Percentiles rank a stretch among this genome's conserved stretches.
Evolutionary conservation across 1,140 invertebrate species (phyloP).

Genomic region (Halotydeus destructor): DNA sequence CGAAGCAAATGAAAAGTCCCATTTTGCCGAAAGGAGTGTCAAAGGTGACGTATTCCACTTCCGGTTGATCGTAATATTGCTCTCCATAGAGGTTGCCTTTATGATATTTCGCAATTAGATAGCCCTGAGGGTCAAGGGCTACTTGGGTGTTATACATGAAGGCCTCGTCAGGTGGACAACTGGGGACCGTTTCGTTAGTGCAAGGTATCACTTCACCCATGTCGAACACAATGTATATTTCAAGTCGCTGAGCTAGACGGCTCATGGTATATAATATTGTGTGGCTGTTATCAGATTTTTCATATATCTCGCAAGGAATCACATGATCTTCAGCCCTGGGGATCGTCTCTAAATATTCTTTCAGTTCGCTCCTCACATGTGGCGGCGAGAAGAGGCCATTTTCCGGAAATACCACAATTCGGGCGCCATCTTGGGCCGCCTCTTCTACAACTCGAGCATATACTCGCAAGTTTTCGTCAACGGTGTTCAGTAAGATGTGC

Average conservation of each 20-base stretch:
- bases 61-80: slow-evolving; percentile 27
- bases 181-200: not conserved
- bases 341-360: slow-evolving; percentile 2
- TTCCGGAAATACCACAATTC: slow-evolving; percentile 72
- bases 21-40: slow-evolving; percentile 33
- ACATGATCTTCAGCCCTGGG: slow-evolving; percentile 3
- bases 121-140: slow-evolving; percentile 40
- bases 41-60: slow-evolving; percentile 34
- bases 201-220: slow-evolving; percentile 31
- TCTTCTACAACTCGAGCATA: not conserved
- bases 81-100: slow-evolving; percentile 48
- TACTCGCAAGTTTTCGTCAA: slow-evolving; percentile 6
- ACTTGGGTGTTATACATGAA: slow-evolving; percentile 50
- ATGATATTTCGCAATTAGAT: slow-evolving; percentile 39
- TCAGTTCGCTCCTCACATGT: not conserved
- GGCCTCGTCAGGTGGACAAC: slow-evolving; percentile 23
- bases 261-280: slow-evolving; percentile 27
- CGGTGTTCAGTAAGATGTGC: slow-evolving; percentile 5
- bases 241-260: slow-evolving; percentile 30
- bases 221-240: slow-evolving; percentile 45
- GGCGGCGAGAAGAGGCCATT: slow-evolving; percentile 24
- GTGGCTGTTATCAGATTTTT: not conserved
- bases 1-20: slow-evolving; percentile 49
- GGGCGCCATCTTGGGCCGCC: slow-evolving; percentile 29
- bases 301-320: slow-evolving; percentile 9